Percentiles rank a stretch among this genome's conserved stretches.
Conservation (phyloP, 2,113 vertebrate genomes). For the Lampris incognitus region DNA sequence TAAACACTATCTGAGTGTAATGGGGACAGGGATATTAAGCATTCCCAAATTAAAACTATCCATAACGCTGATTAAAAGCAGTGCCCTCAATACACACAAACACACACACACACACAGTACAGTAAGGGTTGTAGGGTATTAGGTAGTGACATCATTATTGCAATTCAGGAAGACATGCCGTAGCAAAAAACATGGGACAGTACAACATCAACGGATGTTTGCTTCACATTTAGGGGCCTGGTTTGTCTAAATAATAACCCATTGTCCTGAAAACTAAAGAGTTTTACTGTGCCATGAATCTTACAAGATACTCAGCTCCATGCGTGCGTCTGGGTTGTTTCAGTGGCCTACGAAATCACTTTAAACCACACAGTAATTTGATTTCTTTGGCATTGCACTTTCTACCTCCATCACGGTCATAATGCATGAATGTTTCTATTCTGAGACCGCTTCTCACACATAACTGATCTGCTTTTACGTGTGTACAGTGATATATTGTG, state of each 20-base stretch:
- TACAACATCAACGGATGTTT: conserved; percentile 29
- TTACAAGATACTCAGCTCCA: conserved; percentile 6
- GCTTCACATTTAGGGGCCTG: conserved; percentile 30
- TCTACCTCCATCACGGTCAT: too few relatives aligned
- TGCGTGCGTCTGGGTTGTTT: neutral
- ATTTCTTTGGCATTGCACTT: neutral
- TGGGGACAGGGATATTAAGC: conserved; percentile 76
- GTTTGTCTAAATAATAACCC: conserved; percentile 49
- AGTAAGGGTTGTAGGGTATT: conserved; percentile 49
- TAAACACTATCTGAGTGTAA: conserved; percentile 72
- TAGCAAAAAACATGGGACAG: conserved; percentile 53
- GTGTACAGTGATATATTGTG: neutral
- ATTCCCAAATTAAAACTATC: conserved; percentile 77
- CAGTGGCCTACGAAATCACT: neutral
- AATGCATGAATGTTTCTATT: neutral
- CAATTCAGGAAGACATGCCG: conserved; percentile 55
- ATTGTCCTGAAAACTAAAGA: conserved; percentile 29
- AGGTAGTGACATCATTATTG: conserved; percentile 65
- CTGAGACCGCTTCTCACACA: neutral
- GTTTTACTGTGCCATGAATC: conserved; percentile 30
- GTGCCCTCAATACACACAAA: conserved; percentile 7
- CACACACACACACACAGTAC: conserved; percentile 14
- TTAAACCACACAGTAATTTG: neutral
- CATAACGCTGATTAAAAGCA: conserved; percentile 78
- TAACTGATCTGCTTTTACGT: neutral